Evolutionary conservation across 2,888 invertebrate genomes (phyloP).

Genomic region (Meloe dianella): DNA sequence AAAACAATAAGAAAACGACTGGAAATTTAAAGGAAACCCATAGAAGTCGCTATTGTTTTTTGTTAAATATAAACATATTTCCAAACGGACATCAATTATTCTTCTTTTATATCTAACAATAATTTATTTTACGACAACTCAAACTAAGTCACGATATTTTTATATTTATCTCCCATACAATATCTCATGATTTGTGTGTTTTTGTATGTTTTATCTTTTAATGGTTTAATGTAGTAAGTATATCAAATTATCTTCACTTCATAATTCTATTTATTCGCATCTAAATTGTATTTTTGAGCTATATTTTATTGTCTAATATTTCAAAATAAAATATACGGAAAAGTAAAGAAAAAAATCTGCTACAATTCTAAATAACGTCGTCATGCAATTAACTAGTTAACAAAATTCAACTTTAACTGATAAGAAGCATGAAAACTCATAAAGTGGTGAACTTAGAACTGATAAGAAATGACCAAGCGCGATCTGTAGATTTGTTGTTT

Average conservation of each 20-base stretch:
- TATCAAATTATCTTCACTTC: too few relatives aligned
- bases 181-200: too few relatives aligned
- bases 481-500: slow-evolving; percentile 28
- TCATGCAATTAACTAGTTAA: slow-evolving; percentile 38
- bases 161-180: slow-evolving; percentile 7
- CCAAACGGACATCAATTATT: neutral
- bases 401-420: slow-evolving; percentile 26
- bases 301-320: too few relatives aligned
- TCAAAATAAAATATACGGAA: neutral
- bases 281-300: neutral
- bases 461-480: slow-evolving; percentile 27
- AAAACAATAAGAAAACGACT: too few relatives aligned
- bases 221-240: too few relatives aligned
- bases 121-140: slow-evolving; percentile 5
- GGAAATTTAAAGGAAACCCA: too few relatives aligned
- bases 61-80: too few relatives aligned
- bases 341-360: neutral
- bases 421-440: slow-evolving; percentile 30
- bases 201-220: too few relatives aligned
- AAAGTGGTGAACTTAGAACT: slow-evolving; percentile 26
- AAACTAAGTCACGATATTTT: neutral
- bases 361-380: slow-evolving; percentile 21
- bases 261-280: neutral
- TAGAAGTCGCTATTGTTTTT: too few relatives aligned
- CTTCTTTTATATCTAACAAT: neutral